Conservation (phyloP, 2,888 invertebrate genomes). For the Hanleya hanleyi region DNA sequence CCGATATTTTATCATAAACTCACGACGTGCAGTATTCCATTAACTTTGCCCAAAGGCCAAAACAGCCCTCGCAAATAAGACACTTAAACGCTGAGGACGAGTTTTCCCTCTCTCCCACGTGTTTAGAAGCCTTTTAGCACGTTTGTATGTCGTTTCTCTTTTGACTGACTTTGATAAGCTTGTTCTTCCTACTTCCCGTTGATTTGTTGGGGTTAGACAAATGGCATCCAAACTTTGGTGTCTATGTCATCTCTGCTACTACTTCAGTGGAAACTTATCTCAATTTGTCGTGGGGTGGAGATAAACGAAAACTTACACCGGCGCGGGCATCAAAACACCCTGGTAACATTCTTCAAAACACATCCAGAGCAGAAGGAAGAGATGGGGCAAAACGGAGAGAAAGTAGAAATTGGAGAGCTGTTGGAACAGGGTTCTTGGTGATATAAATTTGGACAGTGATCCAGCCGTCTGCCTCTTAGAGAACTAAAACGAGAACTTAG, state of each 20-base stretch:
- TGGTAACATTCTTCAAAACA: neutral
- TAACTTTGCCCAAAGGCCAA: neutral
- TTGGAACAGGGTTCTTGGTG: neutral
- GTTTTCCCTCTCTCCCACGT: neutral
- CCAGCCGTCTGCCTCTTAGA: neutral
- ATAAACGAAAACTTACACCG: neutral
- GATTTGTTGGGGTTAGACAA: too few species aligned
- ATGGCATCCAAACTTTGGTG: constrained; percentile 2
- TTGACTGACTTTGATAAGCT: too few species aligned
- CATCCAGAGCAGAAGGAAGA: too few species aligned
- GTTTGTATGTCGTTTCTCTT: neutral
- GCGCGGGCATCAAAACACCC: neutral
- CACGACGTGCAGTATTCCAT: neutral
- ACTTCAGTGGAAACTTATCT: neutral
- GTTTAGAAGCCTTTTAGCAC: neutral
- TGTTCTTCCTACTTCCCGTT: too few species aligned
- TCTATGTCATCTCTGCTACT: neutral
- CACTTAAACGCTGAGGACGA: too few species aligned
- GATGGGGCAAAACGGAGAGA: neutral
- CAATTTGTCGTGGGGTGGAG: neutral
- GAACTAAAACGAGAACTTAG: neutral
- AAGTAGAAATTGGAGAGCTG: neutral
- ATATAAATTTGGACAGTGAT: neutral
- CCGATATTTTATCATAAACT: neutral
- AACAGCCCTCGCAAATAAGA: too few species aligned